Evolutionary conservation across 1,140 invertebrate genomes (phyloP), one percentile per base, ranked within the genome.

Genomic region (Drosophila tristis): DNA sequence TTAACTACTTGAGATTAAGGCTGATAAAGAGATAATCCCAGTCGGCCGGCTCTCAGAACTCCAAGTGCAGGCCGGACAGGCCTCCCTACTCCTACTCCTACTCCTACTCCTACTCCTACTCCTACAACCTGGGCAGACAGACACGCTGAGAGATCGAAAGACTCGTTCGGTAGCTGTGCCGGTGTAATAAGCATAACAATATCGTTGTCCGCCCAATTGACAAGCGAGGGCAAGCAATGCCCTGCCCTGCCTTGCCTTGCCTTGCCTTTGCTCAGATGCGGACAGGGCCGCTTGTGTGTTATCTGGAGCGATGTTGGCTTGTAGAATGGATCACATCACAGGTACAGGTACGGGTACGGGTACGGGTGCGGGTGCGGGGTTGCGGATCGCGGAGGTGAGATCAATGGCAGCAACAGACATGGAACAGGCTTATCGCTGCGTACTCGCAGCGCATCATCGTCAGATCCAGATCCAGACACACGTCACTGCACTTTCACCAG

Each of bases 1-100:
- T 91, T 91, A 91, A 91, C 90, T 91, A 91, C 90, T 91, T 91
- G 90, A 91, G 90, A 91, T 91, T 91, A 91, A 78, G 90, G 70
- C 85, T 87, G 90, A 91, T 91, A 91, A 91, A 82, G 79, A 91
- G 90, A 90, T 91, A 91, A 91, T 91, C 90, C 79, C 49, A 64
- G 71, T 56, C 63, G 79, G 89, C 73, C 77, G 87, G 82, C 68
- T 68, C 59, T 74, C 67, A 66, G 62, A 80, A 80, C 66, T 84
- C 64, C 56, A 80, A 80, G 72, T 74, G 78, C 74, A 39, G 35
- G 11, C 35, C 35, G 6, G 2, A 25, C 20, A 20, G 29, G 7
- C 7, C 29, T 8, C 8, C 8, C 31, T 31, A 25, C 23, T 25
- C 23, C 23, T 20, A 20, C 31, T 31, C 2, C 7, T 0, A 5